Conservation (phyloP, 2,113 vertebrate genomes). For the Poecile atricapillus region DNA sequence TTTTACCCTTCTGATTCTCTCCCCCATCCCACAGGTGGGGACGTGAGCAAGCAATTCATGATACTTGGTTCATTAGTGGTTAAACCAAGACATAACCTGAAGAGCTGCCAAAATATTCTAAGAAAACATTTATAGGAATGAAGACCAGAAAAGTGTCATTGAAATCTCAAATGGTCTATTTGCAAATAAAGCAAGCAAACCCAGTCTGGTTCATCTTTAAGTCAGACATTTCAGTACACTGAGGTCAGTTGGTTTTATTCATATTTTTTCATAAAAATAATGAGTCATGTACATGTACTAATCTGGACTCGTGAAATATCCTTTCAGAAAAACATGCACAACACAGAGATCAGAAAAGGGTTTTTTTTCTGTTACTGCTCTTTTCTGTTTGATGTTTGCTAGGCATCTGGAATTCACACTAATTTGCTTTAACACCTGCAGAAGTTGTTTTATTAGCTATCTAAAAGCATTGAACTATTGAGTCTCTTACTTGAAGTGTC, state of each 20-base stretch:
- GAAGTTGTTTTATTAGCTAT: not conserved
- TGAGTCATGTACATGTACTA: not conserved
- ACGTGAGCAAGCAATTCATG: not conserved
- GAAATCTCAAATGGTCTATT: not conserved
- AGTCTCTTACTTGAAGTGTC: not conserved
- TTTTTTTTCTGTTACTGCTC: not conserved
- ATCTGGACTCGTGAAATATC: not conserved
- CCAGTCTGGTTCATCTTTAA: not conserved
- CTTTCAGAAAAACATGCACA: not conserved
- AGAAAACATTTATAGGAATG: not conserved
- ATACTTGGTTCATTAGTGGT: not conserved
- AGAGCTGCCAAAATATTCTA: not conserved
- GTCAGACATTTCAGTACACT: not conserved
- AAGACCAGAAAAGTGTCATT: not conserved
- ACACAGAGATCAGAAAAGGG: not conserved
- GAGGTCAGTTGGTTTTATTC: not conserved
- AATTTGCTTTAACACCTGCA: not conserved
- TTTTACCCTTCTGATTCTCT: not conserved
- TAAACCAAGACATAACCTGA: not conserved
- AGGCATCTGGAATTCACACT: not conserved
- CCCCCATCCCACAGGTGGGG: accelerated
- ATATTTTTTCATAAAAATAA: not conserved
- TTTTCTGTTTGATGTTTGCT: not conserved
- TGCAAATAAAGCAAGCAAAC: not conserved
- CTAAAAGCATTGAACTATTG: not conserved